Percentiles rank a stretch among this genome's conserved stretches.
Conservation (phyloP, 1,140 invertebrate genomes). For the Limonius californicus region DNA sequence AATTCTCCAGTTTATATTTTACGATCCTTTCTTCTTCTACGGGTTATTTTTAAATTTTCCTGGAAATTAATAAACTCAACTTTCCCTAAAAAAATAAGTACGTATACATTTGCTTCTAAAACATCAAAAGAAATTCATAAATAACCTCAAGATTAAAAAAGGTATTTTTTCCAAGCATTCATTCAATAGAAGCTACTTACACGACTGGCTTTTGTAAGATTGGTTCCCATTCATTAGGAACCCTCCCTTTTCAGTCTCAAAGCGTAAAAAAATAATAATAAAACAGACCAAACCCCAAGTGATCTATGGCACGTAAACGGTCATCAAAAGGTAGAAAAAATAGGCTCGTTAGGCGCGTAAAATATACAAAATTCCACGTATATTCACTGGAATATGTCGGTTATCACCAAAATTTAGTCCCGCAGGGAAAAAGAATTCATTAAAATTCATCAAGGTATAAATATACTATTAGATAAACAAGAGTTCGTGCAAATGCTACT, state of each 20-base stretch:
- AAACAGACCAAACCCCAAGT: neutral
- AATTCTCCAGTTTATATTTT: no score
- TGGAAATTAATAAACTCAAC: no score
- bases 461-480: constrained; percentile 12
- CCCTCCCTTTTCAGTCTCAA: neutral
- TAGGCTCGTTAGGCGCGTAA: neutral
- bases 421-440: neutral
- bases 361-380: neutral
- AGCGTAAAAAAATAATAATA: constrained; percentile 13
- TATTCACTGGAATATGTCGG: neutral
- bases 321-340: neutral
- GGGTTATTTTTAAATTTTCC: no score
- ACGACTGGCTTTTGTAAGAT: constrained; percentile 45
- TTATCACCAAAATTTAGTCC: constrained; percentile 8
- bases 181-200: constrained; percentile 30
- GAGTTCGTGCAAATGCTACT: constrained; percentile 9
- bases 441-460: constrained; percentile 14
- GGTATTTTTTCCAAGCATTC: no score
- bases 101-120: no score
- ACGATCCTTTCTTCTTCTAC: no score
- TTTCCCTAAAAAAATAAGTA: no score
- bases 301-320: constrained; percentile 1
- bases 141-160: no score
- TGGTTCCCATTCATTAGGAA: constrained; percentile 47
- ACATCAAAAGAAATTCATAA: no score